Base-by-base conservation (phyloP, 2,888 invertebrate species). In the Hartigia nigra region DNA sequence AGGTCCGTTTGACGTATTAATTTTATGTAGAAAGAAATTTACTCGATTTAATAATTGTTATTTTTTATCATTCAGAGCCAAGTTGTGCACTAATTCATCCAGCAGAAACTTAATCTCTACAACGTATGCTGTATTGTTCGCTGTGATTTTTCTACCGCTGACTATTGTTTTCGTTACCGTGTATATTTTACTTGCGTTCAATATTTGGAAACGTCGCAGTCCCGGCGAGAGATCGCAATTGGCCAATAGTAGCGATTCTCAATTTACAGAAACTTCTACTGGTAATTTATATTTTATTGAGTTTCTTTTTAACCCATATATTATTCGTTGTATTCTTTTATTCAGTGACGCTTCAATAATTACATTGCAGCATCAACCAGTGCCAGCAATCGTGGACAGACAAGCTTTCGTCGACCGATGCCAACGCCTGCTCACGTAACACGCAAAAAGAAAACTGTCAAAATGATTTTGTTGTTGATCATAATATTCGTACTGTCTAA, bases 371-470 rank as follows among this genome's bases (percentile, higher is more conserved):
- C 80, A 12, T 85, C 85, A 12, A 84, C 83, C 36, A 83, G 76
- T 79, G 34, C 81, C 55, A 82, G 78, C n/a, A 81, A 78, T 35
- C 23, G 77, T 12, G 81, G 70, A 76, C 72, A 70, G n/a, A 36
- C 74, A 14, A 55, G 69, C 14, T 32, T 31, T 9, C 81, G 78
- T 72, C 81, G 78, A 74, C 76, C 74, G 4, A 75, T 74, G 72
- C 74, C 77, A 14, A 81, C 82, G 0, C 81, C 85, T 55, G 80
- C 83, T n/a, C 85, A 85, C 77, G 81, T 82, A 12, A 81, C 78
- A 39, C 90, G 93, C 4, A 94, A 94, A 86, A 91, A 93, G 2
- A 92, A 94, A 76, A 94, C 94, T 79, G 93, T 94, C 78, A 92
- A 92, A 81, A 92, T 94, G 12, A 93, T 95, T 70, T 86, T 94